Percentiles rank a stretch among this genome's conserved stretches.
phyloP scores from a whole-genome alignment of 2,797 vertebrate species.

The Syngnathus acus region DNA sequence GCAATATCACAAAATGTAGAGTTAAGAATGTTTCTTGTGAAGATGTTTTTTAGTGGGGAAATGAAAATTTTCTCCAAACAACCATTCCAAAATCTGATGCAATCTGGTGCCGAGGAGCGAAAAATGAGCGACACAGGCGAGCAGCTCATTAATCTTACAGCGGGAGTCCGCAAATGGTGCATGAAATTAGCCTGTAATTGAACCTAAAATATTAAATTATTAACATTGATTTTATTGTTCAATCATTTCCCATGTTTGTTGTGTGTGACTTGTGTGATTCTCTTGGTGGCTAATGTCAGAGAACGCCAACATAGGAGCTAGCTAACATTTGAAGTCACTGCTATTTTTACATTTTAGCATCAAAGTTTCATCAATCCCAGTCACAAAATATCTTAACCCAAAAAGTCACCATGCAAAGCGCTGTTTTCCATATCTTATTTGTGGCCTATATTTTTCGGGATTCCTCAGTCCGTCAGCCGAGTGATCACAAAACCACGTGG shows the following conservation, averaged over 20 bases:
- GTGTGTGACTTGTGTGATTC: neutral
- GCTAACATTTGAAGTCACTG: neutral
- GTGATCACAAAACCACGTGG: neutral
- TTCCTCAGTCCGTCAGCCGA: neutral
- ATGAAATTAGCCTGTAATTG: constrained; percentile 9
- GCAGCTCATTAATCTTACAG: constrained; percentile 3
- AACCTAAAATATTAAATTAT: constrained; percentile 7
- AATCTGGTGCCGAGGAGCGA: neutral
- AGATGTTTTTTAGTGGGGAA: neutral
- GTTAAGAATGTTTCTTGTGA: neutral
- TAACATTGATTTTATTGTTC: constrained; percentile 6
- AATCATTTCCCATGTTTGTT: neutral
- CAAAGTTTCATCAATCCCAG: neutral
- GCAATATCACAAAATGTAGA: neutral
- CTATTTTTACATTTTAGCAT: neutral
- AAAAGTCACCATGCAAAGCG: neutral
- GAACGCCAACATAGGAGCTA: neutral
- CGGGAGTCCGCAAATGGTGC: constrained; percentile 4
- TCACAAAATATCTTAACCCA: neutral
- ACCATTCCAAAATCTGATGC: neutral
- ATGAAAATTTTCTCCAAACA: neutral
- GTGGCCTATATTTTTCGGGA: neutral
- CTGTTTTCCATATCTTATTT: neutral
- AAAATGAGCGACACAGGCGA: neutral
- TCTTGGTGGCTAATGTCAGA: neutral